Evolutionary conservation across 2,113 vertebrate genomes (phyloP).

Genomic region (Gobius niger): DNA sequence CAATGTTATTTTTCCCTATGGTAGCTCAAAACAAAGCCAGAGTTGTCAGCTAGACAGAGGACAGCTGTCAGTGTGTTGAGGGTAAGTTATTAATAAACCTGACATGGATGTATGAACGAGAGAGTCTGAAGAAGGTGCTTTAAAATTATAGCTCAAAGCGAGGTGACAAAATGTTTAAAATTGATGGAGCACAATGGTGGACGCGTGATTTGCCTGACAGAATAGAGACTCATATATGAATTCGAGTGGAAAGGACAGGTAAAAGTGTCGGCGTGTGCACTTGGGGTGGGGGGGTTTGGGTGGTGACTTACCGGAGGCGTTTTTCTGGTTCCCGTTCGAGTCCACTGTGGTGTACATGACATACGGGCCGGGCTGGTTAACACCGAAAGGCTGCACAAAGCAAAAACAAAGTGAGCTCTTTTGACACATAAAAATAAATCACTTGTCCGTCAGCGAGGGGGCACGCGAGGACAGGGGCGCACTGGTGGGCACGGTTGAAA

Average conservation of each 20-base stretch:
- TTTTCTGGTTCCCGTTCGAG: slow-evolving; percentile 92
- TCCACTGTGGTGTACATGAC: slow-evolving; percentile 96
- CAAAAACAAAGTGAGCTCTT: slow-evolving; percentile 1
- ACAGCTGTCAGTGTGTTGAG: slow-evolving; percentile 27
- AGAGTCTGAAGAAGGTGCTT: slow-evolving; percentile 2
- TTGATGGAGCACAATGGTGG: neutral
- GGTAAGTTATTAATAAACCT: slow-evolving; percentile 32
- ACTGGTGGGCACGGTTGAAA: neutral
- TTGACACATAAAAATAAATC: slow-evolving; percentile 8
- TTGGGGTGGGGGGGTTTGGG: too few species aligned
- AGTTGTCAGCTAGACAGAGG: slow-evolving; percentile 20
- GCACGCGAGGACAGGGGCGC: slow-evolving; percentile 11
- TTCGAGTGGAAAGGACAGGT: neutral
- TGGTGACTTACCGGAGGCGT: slow-evolving; percentile 89
- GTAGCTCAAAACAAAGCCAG: slow-evolving; percentile 16
- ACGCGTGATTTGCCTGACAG: neutral
- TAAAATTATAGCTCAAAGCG: slow-evolving; percentile 9
- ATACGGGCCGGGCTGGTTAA: slow-evolving; percentile 97
- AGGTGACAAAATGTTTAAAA: neutral
- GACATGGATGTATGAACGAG: neutral
- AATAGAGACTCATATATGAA: neutral
- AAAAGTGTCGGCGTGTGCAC: neutral
- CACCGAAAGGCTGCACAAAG: slow-evolving; percentile 87
- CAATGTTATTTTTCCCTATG: slow-evolving; percentile 12
- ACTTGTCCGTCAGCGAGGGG: slow-evolving; percentile 22